Base-by-base conservation (phyloP, 2,797 vertebrate species). In the Mormyrus proboscirostris region DNA sequence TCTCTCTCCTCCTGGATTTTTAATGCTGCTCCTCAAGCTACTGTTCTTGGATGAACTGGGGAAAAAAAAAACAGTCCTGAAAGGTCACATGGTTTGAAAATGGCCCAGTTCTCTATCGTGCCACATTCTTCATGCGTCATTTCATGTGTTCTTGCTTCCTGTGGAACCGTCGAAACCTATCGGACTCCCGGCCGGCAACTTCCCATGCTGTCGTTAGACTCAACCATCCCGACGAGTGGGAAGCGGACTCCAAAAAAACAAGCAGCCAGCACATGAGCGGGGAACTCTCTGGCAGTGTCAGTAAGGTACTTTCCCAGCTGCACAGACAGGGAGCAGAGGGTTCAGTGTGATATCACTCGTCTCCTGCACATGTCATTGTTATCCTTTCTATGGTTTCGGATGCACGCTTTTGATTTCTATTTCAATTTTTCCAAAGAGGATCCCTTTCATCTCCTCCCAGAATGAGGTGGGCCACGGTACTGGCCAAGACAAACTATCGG, bases 301-400 rank as follows among this genome's bases (percentile, higher is more conserved):
- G 47, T 41, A 33, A 33, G 89, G 89, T 90, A 88, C 89, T 90
- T 92, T 91, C 91, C 92, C 91, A 91, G 90, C 90, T 87, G 90
- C 76, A 87, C 92, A 93, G 93, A 92, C 90, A 91, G 91, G 91
- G 91, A 94, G 89, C 51, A 38, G 65, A 44, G 90, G 88, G 89
- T 90, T 90, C 76, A 90, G 69, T 50, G 93, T 94, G 94, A 96
- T 95, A 95, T 95, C 93, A 94, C 93, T 90, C 89, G 91, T 92
- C 89, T 93, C 89, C 92, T 90, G 90, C 92, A 91, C 92, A 93
- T 94, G 86, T 91, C 90, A 93, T 94, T 95, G 93, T 95, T 94
- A 92, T 95, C 91, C 91, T 95, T 94, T 93, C 92, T 92, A 94
- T 95, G 93, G 92, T 95, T 90, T 93, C 92, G 89, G 91, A 93